A percentile compares a stretch with the other conserved stretches of the same genome.
phyloP scores from a whole-genome alignment of 2,797 vertebrate genomes.

The Notolepis coatsorum region DNA sequence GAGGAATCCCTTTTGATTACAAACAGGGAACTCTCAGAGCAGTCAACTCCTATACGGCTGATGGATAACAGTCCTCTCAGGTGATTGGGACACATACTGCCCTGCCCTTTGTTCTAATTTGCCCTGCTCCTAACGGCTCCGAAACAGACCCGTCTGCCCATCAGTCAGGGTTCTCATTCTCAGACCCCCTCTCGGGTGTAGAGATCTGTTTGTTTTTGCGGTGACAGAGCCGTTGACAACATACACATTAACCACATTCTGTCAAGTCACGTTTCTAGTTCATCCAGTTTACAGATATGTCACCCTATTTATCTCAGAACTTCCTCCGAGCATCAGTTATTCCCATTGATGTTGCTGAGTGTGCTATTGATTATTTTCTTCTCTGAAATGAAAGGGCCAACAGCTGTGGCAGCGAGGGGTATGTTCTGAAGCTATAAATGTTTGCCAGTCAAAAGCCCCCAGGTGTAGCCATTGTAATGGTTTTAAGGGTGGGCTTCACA shows the following conservation, averaged over 20 bases:
- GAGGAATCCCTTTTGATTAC: neutral
- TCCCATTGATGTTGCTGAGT: neutral
- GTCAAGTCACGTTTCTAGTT: neutral
- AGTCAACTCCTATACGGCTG: neutral
- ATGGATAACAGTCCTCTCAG: neutral
- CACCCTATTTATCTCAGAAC: neutral
- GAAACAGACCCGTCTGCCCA: neutral
- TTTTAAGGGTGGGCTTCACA: conserved; percentile 47
- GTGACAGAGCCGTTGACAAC: neutral
- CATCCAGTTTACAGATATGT: neutral
- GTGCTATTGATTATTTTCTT: neutral
- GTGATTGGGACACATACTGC: neutral
- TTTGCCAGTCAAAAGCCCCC: conserved; percentile 38
- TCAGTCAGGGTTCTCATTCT: neutral
- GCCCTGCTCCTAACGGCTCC: neutral
- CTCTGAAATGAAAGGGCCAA: neutral
- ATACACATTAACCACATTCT: neutral
- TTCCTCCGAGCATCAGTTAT: neutral
- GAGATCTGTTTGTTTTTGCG: neutral
- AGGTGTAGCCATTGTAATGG: conserved; percentile 40
- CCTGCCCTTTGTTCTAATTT: neutral
- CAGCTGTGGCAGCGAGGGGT: conserved; percentile 4
- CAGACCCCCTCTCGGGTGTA: neutral
- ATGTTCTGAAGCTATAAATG: conserved; percentile 28
- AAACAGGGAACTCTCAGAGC: neutral